A percentile compares a stretch with the other conserved stretches of the same genome.
phyloP scores from a whole-genome alignment of 2,888 invertebrate genomes.

The Sicus ferrugineus region DNA sequence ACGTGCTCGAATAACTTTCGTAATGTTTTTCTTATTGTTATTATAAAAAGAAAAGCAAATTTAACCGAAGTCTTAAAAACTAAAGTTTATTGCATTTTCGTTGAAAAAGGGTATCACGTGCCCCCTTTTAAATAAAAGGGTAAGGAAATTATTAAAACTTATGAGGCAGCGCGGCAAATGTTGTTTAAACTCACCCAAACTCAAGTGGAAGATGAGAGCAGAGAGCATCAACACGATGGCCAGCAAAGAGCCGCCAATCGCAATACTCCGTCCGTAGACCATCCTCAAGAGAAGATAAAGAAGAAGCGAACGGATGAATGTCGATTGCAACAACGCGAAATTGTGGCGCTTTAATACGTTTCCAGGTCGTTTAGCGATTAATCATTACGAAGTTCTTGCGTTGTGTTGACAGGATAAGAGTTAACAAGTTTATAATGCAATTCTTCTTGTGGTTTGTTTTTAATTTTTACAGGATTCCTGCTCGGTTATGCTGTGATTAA shows the following conservation, averaged over 20 bases:
- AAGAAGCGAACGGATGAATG: not conserved
- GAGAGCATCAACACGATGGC: slow-evolving; percentile 56
- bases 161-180: not conserved
- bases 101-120: not conserved
- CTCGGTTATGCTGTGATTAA: not conserved
- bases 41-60: not conserved
- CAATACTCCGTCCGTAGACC: slow-evolving; percentile 62
- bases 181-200: slow-evolving; percentile 57
- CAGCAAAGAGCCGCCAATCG: slow-evolving; percentile 59
- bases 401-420: not conserved
- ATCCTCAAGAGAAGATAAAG: slow-evolving; percentile 41
- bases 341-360: slow-evolving; percentile 37
- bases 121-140: not conserved
- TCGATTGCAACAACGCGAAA: slow-evolving; percentile 21
- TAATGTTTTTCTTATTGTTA: not conserved
- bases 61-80: not conserved
- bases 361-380: slow-evolving; percentile 45
- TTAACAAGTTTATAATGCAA: not conserved
- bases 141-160: not conserved
- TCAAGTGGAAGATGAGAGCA: slow-evolving; percentile 60
- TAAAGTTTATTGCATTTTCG: not conserved
- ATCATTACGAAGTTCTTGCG: slow-evolving; percentile 39
- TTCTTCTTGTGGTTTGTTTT: not conserved
- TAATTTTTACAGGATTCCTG: slow-evolving; percentile 11
- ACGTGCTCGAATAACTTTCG: not conserved